A percentile compares a stretch with the other conserved stretches of the same genome.
Evolutionary conservation across 2,888 invertebrate species (phyloP).

Genomic region (Nineta flava): DNA sequence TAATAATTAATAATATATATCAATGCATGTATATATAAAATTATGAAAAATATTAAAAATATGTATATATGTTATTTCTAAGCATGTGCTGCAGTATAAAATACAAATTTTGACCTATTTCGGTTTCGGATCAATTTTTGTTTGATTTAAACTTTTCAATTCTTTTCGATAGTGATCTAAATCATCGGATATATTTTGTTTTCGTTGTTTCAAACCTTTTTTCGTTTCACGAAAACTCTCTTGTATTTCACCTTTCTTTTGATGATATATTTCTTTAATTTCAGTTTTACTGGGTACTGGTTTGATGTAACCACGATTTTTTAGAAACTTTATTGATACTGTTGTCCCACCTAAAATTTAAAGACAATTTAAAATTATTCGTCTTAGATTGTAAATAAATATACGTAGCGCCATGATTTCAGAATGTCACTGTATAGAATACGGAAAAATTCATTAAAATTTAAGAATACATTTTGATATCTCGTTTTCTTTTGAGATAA

Average conservation of each 20-base stretch:
- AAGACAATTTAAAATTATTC: neutral
- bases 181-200: slow-evolving; percentile 33
- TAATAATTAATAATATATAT: too few relatives aligned
- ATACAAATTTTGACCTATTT: too few relatives aligned
- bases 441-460: too few relatives aligned
- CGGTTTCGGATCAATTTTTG: slow-evolving; percentile 2
- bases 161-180: slow-evolving; percentile 33
- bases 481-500: too few relatives aligned
- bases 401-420: too few relatives aligned
- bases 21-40: too few relatives aligned
- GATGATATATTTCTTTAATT: slow-evolving; percentile 44
- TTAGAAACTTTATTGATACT: slow-evolving; percentile 64
- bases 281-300: slow-evolving; percentile 55
- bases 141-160: slow-evolving; percentile 30
- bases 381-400: too few relatives aligned
- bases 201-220: slow-evolving; percentile 30
- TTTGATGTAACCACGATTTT: slow-evolving; percentile 63
- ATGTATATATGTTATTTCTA: too few relatives aligned
- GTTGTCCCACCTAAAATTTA: slow-evolving; percentile 61
- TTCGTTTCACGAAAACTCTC: slow-evolving; percentile 41
- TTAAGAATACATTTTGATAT: too few relatives aligned
- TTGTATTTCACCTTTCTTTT: slow-evolving; percentile 37
- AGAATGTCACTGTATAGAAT: too few relatives aligned
- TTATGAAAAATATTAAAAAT: too few relatives aligned
- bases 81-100: too few relatives aligned